Evolutionary conservation across 2,888 invertebrate genomes (phyloP).

Genomic region (Lasioglossum lativentre): DNA sequence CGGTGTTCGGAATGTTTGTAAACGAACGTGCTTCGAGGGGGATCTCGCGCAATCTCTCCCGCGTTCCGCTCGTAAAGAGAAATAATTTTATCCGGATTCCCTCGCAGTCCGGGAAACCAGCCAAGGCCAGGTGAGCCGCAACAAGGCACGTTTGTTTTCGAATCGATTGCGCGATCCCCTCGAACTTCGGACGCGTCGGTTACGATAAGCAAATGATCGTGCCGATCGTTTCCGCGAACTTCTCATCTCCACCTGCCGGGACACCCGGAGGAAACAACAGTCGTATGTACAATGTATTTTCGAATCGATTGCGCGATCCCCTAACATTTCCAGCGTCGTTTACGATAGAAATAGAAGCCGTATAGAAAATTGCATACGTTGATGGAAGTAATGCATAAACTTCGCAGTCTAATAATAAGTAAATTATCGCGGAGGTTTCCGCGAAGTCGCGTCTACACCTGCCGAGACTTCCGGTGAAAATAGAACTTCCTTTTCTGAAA

Average conservation of each 20-base stretch:
- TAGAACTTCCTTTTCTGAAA: neutral
- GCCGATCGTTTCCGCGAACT: neutral
- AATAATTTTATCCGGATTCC: slow-evolving; percentile 40
- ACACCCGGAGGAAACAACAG: too few relatives aligned
- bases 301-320: too few relatives aligned
- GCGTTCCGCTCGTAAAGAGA: slow-evolving; percentile 17
- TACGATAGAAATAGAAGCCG: too few relatives aligned
- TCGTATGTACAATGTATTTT: too few relatives aligned
- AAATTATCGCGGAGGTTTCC: too few relatives aligned
- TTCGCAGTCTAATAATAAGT: too few relatives aligned
- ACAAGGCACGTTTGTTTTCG: slow-evolving; percentile 63
- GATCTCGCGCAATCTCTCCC: slow-evolving; percentile 38
- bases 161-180: slow-evolving; percentile 31
- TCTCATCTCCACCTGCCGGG: neutral
- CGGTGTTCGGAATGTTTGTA: slow-evolving; percentile 28
- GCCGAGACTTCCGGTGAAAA: neutral
- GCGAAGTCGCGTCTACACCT: too few relatives aligned
- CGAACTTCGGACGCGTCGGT: neutral
- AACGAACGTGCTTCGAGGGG: slow-evolving; percentile 56
- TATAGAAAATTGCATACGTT: too few relatives aligned
- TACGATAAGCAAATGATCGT: neutral
- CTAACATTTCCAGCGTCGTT: too few relatives aligned
- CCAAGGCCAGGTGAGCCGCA: slow-evolving; percentile 31
- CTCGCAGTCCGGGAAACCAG: slow-evolving; percentile 23
- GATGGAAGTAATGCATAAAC: too few relatives aligned